Base-by-base conservation (phyloP, 2,797 vertebrate species). In the Coendou prehensilis region DNA sequence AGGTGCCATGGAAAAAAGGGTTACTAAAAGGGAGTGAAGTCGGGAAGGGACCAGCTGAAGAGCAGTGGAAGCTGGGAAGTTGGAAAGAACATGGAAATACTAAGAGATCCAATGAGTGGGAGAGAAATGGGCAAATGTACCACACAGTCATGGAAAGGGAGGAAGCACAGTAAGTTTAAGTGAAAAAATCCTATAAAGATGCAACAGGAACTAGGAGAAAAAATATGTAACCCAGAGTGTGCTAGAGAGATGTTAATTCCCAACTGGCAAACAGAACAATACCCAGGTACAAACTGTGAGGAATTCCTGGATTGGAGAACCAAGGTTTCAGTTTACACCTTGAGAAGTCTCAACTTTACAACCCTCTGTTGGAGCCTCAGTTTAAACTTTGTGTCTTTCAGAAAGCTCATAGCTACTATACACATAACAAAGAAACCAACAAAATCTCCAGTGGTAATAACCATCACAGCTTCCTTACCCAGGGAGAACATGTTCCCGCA, bases 401-500 rank as follows among this genome's bases (percentile, higher is more conserved):
- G 75, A 94, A 87, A 94, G 20, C 20, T 75, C 59, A 88, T 5
- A 64, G 47, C 57, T 83, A 75, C 47, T 33, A 84, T 41, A 33
- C 5, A 89, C 41, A 76, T 69, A 76, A 56, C 47, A 83, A 86
- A 89, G 54, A 33, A 67, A 87, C 75, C 10, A 61, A 54, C 89
- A 37, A 54, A 17, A 56, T 13, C 63, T 84, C 73, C 85, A 87
- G 2, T 87, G 54, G 64, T 59, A 61, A 54, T 50, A 57, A 85
- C 61, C 69, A 71, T 30, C 37, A 80, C 54, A 82, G 76, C 59
- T 88, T 97, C 87, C 97, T 98, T 95, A 98, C 97, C 97, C 97
- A 98, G 95, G 95, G 98, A 97, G 96, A 97, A 97, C 96, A 91
- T 37, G 79, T 73, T 92, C 87, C 96, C 94, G 52, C 92, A 91